A percentile compares a stretch with the other conserved stretches of the same genome.
Evolutionary conservation across 2,888 invertebrate genomes (phyloP).

Genomic region (Aphodius sticticus): DNA sequence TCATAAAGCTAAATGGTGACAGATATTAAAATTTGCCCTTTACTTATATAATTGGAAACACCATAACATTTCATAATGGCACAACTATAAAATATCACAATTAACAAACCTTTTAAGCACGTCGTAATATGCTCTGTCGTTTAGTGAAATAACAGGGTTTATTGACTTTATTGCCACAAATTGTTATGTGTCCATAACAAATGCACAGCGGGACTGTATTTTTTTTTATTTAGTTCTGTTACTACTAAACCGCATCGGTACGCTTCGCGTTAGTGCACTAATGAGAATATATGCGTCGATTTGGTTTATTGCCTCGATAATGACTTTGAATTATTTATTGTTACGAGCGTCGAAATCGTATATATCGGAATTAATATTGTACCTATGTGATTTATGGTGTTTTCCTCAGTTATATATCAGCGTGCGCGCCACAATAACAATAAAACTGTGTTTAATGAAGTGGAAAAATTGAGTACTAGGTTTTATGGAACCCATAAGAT

Average conservation of each 20-base stretch:
- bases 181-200: not conserved
- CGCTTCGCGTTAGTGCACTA: not conserved
- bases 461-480: not conserved
- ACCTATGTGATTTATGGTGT: conserved; percentile 4
- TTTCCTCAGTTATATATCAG: not conserved
- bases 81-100: not conserved
- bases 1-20: too few relatives aligned
- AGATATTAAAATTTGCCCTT: too few relatives aligned
- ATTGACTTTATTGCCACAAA: not conserved
- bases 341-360: not conserved
- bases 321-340: conserved; percentile 4
- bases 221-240: conserved; percentile 4
- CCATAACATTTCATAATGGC: too few relatives aligned
- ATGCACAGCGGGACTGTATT: not conserved
- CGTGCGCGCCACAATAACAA: not conserved
- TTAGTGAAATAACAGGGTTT: not conserved
- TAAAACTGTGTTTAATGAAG: not conserved
- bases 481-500: not conserved
- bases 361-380: not conserved
- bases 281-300: conserved; percentile 4
- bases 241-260: not conserved
- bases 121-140: not conserved
- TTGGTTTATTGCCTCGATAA: not conserved
- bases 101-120: not conserved
- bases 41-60: too few relatives aligned